Evolutionary conservation across 53 echinoderm and acorn worm species (phyloP).

Genomic region (Holothuria leucospilota): DNA sequence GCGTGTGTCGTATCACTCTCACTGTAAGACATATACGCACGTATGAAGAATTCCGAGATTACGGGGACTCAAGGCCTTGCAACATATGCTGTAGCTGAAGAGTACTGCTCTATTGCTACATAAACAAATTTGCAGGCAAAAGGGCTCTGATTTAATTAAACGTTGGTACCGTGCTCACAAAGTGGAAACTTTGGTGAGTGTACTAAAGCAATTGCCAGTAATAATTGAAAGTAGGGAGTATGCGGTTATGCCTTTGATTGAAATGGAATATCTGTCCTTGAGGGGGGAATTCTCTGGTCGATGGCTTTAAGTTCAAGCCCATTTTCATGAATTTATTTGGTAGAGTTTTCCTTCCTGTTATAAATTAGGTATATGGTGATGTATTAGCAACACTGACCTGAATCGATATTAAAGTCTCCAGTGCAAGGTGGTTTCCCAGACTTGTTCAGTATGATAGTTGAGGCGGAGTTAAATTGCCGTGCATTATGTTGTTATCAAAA

Average conservation of each 20-base stretch:
- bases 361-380: no score
- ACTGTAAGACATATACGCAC: no score
- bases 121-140: conserved; percentile 47
- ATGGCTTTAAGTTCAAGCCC: conserved; percentile 43
- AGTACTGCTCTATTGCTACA: conserved; percentile 20
- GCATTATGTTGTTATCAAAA: no score
- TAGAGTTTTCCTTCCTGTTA: neutral
- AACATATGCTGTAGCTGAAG: conserved; percentile 14
- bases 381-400: no score
- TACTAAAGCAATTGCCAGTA: conserved; percentile 13
- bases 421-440: no score
- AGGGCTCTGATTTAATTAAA: conserved; percentile 49
- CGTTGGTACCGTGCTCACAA: conserved; percentile 8
- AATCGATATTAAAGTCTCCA: no score
- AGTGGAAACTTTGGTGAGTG: conserved; percentile 27
- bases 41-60: no score
- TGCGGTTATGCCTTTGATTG: conserved; percentile 20
- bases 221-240: conserved; percentile 41
- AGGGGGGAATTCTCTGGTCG: conserved; percentile 35
- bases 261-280: conserved; percentile 46
- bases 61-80: no score
- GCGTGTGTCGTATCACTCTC: no score
- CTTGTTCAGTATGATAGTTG: no score
- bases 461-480: no score
- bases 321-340: conserved; percentile 26